phyloP scores from a whole-genome alignment of 2,113 vertebrate genomes.

The Colaptes auratus region DNA sequence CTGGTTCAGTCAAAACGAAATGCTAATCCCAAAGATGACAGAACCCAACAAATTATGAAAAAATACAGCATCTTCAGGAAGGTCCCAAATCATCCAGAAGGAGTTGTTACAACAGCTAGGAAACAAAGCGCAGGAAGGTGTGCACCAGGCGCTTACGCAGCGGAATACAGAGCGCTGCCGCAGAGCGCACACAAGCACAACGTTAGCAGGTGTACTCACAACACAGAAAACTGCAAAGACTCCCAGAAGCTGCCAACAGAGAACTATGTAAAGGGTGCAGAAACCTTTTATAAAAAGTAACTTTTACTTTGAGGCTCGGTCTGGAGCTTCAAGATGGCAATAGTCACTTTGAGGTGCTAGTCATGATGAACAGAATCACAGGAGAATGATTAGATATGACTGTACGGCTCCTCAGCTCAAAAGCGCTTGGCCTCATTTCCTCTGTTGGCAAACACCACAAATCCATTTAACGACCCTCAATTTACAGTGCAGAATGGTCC shows the following conservation, averaged over 20 bases:
- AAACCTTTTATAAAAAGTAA: not conserved
- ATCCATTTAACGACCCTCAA: not conserved
- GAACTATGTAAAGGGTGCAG: not conserved
- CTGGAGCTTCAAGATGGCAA: not conserved
- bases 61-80: not conserved
- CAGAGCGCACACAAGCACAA: rapidly evolving
- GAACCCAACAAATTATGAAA: not conserved
- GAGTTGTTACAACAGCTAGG: not conserved
- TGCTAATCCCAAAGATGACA: not conserved
- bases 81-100: not conserved
- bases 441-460: not conserved
- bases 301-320: not conserved
- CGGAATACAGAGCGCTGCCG: not conserved
- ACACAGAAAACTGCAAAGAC: not conserved
- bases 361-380: not conserved
- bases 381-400: not conserved
- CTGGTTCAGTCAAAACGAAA: not conserved
- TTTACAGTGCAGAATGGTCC: not conserved
- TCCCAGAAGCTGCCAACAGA: not conserved
- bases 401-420: not conserved
- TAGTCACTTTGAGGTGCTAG: not conserved
- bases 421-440: not conserved
- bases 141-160: rapidly evolving
- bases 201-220: not conserved
- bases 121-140: not conserved